Base-by-base conservation (phyloP, 37 sponge, comb jelly and placozoan species). In the Theonella swinhoei region DNA sequence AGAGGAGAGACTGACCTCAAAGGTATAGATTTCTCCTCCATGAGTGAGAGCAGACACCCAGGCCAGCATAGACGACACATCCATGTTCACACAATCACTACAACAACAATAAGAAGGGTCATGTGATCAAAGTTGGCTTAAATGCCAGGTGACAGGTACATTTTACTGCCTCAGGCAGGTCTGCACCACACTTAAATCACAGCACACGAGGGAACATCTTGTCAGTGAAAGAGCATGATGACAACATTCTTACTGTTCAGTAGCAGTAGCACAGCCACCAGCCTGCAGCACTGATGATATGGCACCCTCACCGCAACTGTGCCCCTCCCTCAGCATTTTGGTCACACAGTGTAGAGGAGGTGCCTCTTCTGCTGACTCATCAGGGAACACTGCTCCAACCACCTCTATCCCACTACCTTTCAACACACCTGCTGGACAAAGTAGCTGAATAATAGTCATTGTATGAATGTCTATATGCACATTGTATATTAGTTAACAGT, bases 31-130 rank as follows among this genome's bases (percentile, higher is more conserved):
- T 33, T 64, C 82, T 39, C 82, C 77, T 54, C 77, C 77, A 58
- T 79, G 83, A 42, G 84, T 78, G 22, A 89, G 59, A n/a, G 31
- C 60, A 23, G 89, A 89, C 39, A 83, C 83, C 89, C 89, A 89
- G 29, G 89, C 78, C 38, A 89, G 37, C 89, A 89, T 72, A 39
- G 79, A 66, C 28, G 89, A 89, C 54, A 89, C 84, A 73, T 89
- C 89, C 73, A 89, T 28, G 63, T 89, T 83, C 62, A 89, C 60
- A 0, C 7, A 29, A 22, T 39, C 37, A 36, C 82, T 81, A 34
- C 1, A 73, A 22, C 2, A 9, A 25, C 68, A 31, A 22, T 23
- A 60, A 60, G 22, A 23, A 60, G 22, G 22, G 62, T 23, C 62
- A 19, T 19, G 61, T 59, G 19, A 59, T 59, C 14, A 59, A 20